Evolutionary conservation across 1,140 invertebrate species (phyloP).

Genomic region (Elysia chlorotica): DNA sequence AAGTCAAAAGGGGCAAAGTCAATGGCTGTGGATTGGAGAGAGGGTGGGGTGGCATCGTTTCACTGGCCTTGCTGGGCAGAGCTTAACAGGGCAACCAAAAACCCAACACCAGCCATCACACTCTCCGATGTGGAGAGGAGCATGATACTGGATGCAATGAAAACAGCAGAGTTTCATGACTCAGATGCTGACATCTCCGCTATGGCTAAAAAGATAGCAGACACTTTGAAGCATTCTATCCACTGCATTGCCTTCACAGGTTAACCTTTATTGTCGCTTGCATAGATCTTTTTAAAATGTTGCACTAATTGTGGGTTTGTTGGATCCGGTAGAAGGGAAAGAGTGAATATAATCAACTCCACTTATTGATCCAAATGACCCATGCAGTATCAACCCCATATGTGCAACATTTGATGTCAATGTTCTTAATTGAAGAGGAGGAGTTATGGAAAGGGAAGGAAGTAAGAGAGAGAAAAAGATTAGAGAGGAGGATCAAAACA

Average conservation of each 20-base stretch:
- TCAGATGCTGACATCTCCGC: slow-evolving; percentile 27
- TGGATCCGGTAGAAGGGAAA: too few relatives aligned
- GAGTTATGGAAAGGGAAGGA: background rate
- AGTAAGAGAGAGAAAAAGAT: too few relatives aligned
- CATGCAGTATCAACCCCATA: background rate
- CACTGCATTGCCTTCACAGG: slow-evolving; percentile 55
- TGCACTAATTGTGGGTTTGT: too few relatives aligned
- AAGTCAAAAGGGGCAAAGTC: background rate
- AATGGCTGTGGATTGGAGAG: slow-evolving; percentile 30
- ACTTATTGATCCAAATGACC: too few relatives aligned
- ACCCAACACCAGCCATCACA: background rate
- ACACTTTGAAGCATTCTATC: slow-evolving; percentile 35
- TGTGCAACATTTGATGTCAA: background rate
- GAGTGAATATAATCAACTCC: too few relatives aligned
- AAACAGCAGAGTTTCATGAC: slow-evolving; percentile 49
- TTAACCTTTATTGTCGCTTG: slow-evolving; percentile 30
- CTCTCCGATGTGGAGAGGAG: slow-evolving; percentile 35
- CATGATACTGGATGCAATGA: slow-evolving; percentile 39
- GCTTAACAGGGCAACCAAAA: slow-evolving; percentile 13
- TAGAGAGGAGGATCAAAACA: too few relatives aligned
- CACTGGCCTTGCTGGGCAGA: slow-evolving; percentile 38
- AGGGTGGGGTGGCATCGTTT: slow-evolving; percentile 40
- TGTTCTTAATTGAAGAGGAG: background rate
- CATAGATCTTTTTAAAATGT: too few relatives aligned
- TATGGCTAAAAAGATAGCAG: slow-evolving; percentile 34